Conservation (phyloP, 2,113 vertebrate species). For the Takifugu flavidus region DNA sequence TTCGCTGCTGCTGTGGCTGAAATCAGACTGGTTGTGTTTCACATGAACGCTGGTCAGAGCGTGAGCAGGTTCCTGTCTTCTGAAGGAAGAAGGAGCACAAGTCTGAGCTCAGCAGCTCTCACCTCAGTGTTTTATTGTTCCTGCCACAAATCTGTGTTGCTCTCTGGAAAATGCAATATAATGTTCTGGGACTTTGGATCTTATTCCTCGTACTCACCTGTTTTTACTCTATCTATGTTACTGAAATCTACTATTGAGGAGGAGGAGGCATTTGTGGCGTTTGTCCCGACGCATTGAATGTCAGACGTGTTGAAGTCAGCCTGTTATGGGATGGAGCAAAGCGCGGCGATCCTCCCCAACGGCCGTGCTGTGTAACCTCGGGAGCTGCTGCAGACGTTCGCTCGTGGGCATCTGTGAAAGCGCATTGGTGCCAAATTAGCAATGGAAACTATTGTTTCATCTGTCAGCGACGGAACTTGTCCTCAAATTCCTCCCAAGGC, state of each 20-base stretch:
- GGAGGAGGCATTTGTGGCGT: too few relatives aligned
- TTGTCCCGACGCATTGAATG: not conserved
- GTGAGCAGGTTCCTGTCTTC: conserved; percentile 80
- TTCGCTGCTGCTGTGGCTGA: conserved; percentile 44
- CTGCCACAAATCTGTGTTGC: too few relatives aligned
- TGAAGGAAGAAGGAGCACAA: conserved; percentile 89
- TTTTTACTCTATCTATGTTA: too few relatives aligned
- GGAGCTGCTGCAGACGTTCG: not conserved
- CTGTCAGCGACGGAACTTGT: not conserved
- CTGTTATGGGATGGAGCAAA: too few relatives aligned
- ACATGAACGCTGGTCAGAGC: conserved; percentile 79
- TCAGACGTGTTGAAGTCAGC: too few relatives aligned
- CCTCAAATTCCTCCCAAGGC: too few relatives aligned
- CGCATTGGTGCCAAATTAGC: not conserved
- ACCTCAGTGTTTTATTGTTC: not conserved
- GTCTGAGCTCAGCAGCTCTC: conserved; percentile 50
- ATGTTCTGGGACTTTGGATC: too few relatives aligned
- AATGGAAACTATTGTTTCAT: not conserved
- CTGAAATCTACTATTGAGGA: too few relatives aligned
- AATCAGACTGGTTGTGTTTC: conserved; percentile 1
- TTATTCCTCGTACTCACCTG: too few relatives aligned
- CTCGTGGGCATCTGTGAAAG: not conserved
- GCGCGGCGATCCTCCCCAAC: not conserved
- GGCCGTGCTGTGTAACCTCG: not conserved
- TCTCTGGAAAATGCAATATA: too few relatives aligned